These are phyloP conservation scores for Hyaena hyaena DNA, from an alignment of 2,113 vertebrate genomes.

Conservation along the genomic window DNA sequence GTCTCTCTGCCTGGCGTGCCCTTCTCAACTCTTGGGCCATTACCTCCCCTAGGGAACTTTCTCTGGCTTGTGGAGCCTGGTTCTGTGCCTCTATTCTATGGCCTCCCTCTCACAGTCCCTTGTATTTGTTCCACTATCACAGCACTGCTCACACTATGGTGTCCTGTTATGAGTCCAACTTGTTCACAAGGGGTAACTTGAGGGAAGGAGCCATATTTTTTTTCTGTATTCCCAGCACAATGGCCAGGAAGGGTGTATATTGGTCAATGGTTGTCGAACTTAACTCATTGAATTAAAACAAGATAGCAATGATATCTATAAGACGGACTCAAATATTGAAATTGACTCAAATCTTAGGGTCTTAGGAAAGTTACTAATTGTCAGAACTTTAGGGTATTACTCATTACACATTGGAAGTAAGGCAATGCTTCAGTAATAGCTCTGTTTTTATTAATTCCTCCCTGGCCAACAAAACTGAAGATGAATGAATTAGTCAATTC, in stretches of 20 bases:
- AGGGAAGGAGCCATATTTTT: background rate
- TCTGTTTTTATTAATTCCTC: background rate
- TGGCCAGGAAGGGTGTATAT: background rate
- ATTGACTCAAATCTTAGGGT: background rate
- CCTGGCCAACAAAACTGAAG: background rate
- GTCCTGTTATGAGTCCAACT: background rate
- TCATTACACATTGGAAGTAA: background rate
- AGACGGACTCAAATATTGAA: background rate
- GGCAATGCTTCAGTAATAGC: background rate
- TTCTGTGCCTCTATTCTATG: background rate
- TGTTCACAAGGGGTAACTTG: background rate
- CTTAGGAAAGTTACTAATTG: background rate
- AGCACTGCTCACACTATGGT: background rate
- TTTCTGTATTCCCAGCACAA: background rate
- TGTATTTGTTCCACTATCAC: background rate
- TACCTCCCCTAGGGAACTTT: background rate
- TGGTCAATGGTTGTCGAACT: background rate
- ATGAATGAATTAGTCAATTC: background rate
- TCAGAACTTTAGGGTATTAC: conserved; percentile 6
- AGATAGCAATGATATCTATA: background rate
- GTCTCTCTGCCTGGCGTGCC: background rate
- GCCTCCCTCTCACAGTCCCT: background rate
- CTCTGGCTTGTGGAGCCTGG: background rate
- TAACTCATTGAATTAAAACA: background rate
- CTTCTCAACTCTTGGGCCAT: background rate